Conservation (phyloP, 2,113 vertebrate genomes). For the Tylochromis polylepis region DNA sequence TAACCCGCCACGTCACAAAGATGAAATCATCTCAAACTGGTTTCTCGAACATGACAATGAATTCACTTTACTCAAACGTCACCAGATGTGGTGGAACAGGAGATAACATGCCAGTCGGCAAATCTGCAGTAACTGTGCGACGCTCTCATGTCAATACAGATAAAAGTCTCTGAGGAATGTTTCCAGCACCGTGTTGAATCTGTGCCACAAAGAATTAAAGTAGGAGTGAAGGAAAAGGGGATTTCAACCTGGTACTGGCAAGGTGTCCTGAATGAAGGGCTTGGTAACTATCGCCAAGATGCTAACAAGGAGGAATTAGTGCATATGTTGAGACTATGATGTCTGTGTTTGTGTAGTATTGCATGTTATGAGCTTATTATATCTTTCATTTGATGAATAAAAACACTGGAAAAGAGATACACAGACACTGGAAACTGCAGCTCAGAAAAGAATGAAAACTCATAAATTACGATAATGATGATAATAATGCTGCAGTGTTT, state of each 20-base stretch:
- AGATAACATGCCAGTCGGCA: neutral
- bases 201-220: neutral
- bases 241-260: neutral
- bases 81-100: neutral
- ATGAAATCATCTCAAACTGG: neutral
- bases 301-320: neutral
- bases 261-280: neutral
- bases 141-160: neutral
- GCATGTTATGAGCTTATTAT: neutral
- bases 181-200: neutral
- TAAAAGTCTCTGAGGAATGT: neutral
- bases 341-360: neutral
- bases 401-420: neutral
- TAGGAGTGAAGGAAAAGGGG: neutral
- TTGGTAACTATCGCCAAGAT: neutral
- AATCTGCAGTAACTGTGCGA: neutral
- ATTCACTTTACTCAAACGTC: neutral
- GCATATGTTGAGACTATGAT: neutral
- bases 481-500: neutral
- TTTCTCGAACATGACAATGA: rapidly evolving
- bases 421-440: neutral
- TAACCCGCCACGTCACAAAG: neutral
- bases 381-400: neutral
- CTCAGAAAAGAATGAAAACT: neutral
- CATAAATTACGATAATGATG: rapidly evolving